A percentile compares a stretch with the other conserved stretches of the same genome.
These are phyloP conservation scores for Spheniscus humboldti DNA, from an alignment of 2,797 vertebrate genomes.

Conservation along the genomic window DNA sequence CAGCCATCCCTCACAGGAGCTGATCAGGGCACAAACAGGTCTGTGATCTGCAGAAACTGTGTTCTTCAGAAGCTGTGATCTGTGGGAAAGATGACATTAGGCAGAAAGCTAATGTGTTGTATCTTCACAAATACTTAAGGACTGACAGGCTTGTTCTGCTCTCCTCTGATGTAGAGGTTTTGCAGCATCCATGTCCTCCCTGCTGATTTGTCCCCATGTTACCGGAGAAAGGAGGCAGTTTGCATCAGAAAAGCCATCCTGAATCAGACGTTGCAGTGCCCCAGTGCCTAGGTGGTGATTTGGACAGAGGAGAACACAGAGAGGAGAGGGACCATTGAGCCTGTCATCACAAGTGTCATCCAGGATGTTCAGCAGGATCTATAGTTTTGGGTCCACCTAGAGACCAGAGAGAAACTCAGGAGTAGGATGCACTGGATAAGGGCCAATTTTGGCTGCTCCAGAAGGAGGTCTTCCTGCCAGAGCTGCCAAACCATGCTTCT, in stretches of 20 bases:
- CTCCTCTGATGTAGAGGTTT: neutral
- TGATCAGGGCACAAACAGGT: neutral
- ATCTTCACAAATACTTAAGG: neutral
- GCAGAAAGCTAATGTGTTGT: neutral
- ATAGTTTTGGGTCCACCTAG: neutral
- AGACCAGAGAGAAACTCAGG: neutral
- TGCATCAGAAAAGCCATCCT: neutral
- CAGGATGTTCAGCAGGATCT: neutral
- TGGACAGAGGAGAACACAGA: neutral
- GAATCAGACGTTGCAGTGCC: neutral
- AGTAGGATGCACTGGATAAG: neutral
- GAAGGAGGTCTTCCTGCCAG: neutral
- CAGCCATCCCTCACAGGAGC: neutral
- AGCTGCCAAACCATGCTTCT: neutral
- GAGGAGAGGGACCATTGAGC: fast-evolving
- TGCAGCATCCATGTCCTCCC: neutral
- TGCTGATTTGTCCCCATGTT: neutral
- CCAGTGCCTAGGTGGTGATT: neutral
- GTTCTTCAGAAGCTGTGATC: neutral
- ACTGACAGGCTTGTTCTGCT: neutral
- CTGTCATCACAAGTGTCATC: neutral
- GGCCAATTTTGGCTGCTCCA: neutral
- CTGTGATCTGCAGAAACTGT: neutral
- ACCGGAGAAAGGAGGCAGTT: neutral
- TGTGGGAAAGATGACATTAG: neutral